Base-by-base conservation (phyloP, 2,113 vertebrate genomes). In the Bagarius yarrelli region DNA sequence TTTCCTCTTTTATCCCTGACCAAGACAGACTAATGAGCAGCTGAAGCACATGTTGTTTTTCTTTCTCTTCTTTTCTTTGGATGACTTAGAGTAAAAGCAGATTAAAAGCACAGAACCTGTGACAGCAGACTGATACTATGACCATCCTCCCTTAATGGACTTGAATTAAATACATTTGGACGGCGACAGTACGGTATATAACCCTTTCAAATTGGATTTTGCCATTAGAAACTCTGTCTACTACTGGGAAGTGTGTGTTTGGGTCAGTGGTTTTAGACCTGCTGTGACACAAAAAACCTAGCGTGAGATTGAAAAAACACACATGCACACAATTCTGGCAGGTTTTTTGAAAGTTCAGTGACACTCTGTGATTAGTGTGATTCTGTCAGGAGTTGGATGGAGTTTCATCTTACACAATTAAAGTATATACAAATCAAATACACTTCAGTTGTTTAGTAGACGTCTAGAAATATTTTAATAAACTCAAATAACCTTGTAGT, bases 21-120 rank as follows among this genome's bases (percentile, higher is more conserved):
- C 11, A 50, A 72, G 44, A 79, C 8, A 57, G 50, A 70, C 60
- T 32, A 79, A 82, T 79, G 77, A 76, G 82, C 74, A 80, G 60
- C 78, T 79, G n/a, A 47, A 70, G 69, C 32, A 61, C 44, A 67
- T 44, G 53, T 47, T 75, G 30, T 19, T 60, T 69, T 4, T 19
- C 44, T 27, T 77, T 52, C 23, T 64, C 55, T 60, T n/a, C 1
- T 25, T 60, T 27, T 50, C 2, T 8, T 66, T 18, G n/a, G 67
- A 70, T 70, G 72, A 19, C 27, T 30, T 11, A 66, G 57, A 11
- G n/a, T 57, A 44, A 32, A 77, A 78, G 13, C 64, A 44, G 47
- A 72, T 32, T 52, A 78, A 50, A 15, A 40, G n/a, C 4, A 19
- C 67, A 50, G 34, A 3, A 23, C 44, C 23, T 9, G 6, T 40